A percentile compares a stretch with the other conserved stretches of the same genome.
Conservation (phyloP, 2,113 vertebrate genomes). For the Mastomys natalensis region DNA sequence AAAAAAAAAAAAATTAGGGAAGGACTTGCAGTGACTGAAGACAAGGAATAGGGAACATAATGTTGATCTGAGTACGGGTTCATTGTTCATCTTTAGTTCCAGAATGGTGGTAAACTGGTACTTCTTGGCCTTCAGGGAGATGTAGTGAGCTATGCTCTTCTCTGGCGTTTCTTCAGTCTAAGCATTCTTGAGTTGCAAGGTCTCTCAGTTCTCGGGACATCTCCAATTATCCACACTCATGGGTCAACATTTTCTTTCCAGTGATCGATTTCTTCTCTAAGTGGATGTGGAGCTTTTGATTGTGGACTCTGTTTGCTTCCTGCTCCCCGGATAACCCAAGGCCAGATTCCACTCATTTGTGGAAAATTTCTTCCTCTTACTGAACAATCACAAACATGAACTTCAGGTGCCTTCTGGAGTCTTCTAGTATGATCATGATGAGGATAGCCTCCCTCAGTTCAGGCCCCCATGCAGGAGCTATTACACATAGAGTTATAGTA, state of each 20-base stretch:
- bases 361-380: conserved; percentile 90
- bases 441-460: conserved; percentile 91
- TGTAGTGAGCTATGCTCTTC: too few species aligned
- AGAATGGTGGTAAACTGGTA: too few species aligned
- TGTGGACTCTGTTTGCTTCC: conserved; percentile 55
- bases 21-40: not conserved
- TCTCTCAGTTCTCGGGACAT: conserved; percentile 85
- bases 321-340: conserved; percentile 44
- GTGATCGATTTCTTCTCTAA: conserved; percentile 60
- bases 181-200: conserved; percentile 84
- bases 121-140: too few species aligned
- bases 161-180: not conserved
- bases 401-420: conserved; percentile 89
- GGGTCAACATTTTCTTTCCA: conserved; percentile 82
- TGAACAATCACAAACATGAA: conserved; percentile 92
- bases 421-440: conserved; percentile 92
- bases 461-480: conserved; percentile 93
- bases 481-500: conserved; percentile 93
- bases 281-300: conserved; percentile 23
- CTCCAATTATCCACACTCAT: conserved; percentile 81
- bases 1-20: not conserved
- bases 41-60: not conserved
- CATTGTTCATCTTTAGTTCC: not conserved
- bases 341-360: conserved; percentile 70
- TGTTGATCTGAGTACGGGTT: not conserved